Evolutionary conservation across 1,140 invertebrate genomes (phyloP).

Genomic region (Platyura marginata): DNA sequence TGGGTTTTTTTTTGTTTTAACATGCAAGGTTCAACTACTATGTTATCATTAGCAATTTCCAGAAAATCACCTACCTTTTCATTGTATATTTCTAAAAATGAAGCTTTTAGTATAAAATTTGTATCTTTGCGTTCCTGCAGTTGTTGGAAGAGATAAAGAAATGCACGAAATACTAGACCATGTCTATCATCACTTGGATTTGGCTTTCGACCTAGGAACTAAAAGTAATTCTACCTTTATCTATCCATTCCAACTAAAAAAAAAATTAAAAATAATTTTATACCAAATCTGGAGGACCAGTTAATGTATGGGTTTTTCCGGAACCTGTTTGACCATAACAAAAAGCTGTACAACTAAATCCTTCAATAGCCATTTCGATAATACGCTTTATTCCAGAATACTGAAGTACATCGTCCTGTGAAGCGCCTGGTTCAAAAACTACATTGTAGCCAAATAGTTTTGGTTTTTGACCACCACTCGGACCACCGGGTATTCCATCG

Average conservation of each 20-base stretch:
- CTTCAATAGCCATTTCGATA: conserved; percentile 81
- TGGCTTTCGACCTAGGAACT: conserved; percentile 17
- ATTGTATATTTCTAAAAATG: conserved; percentile 91
- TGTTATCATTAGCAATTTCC: too few species aligned
- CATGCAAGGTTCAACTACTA: too few species aligned
- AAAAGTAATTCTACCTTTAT: not conserved
- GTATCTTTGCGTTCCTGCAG: conserved; percentile 52
- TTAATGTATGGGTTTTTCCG: conserved; percentile 90
- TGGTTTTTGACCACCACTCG: conserved; percentile 38
- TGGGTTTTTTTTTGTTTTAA: too few species aligned
- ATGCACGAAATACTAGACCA: conserved; percentile 73
- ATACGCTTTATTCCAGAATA: conserved; percentile 69
- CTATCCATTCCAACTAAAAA: not conserved
- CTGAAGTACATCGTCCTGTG: conserved; percentile 61
- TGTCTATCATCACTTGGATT: conserved; percentile 37
- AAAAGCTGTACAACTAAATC: conserved; percentile 82
- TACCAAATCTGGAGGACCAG: conserved; percentile 74
- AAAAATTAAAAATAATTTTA: conserved; percentile 3
- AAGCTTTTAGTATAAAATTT: conserved; percentile 78
- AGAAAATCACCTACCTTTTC: conserved; percentile 65
- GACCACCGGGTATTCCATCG: conserved; percentile 23
- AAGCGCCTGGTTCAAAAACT: conserved; percentile 73
- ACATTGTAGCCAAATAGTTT: conserved; percentile 73
- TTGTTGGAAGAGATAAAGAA: conserved; percentile 75
- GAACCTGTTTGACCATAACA: conserved; percentile 96